Evolutionary conservation across 2,797 vertebrate genomes (phyloP).

Genomic region (Propithecus perrieri): DNA sequence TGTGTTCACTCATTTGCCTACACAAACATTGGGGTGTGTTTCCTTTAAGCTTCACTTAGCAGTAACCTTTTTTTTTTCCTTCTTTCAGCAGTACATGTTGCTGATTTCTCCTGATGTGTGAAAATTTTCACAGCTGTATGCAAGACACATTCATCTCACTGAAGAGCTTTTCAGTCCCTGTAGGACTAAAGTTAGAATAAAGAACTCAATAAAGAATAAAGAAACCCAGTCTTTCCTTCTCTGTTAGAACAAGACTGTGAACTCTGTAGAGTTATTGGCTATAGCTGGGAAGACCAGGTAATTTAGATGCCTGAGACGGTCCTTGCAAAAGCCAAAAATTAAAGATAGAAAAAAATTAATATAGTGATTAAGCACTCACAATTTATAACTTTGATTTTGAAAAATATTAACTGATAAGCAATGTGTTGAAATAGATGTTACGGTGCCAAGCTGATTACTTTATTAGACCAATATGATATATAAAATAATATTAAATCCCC

Average conservation of each 20-base stretch:
- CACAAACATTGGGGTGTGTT: constrained; percentile 25
- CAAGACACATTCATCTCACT: constrained; percentile 57
- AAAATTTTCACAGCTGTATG: constrained; percentile 71
- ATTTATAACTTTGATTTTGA: constrained; percentile 45
- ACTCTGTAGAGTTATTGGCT: background rate
- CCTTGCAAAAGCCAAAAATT: constrained; percentile 21
- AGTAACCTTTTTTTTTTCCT: background rate
- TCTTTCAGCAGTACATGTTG: constrained; percentile 32
- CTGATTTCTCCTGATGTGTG: constrained; percentile 65
- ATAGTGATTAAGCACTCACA: background rate
- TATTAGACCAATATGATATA: constrained; percentile 41
- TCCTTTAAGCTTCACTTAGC: constrained; percentile 62
- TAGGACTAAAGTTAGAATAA: constrained; percentile 44
- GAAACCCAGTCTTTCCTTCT: background rate
- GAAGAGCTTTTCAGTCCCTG: constrained; percentile 29
- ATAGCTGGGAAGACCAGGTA: background rate
- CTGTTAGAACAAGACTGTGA: background rate
- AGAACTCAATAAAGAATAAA: background rate
- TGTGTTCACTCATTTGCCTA: constrained; percentile 41
- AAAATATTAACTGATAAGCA: constrained; percentile 36
- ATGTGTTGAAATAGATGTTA: background rate
- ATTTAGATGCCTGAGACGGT: background rate
- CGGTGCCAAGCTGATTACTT: background rate
- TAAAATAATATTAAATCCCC: background rate
- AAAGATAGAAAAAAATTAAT: background rate